Percentiles rank a stretch among this genome's conserved stretches.
Conservation (phyloP, 1,140 invertebrate species). For the Leptonema lineaticorne region DNA sequence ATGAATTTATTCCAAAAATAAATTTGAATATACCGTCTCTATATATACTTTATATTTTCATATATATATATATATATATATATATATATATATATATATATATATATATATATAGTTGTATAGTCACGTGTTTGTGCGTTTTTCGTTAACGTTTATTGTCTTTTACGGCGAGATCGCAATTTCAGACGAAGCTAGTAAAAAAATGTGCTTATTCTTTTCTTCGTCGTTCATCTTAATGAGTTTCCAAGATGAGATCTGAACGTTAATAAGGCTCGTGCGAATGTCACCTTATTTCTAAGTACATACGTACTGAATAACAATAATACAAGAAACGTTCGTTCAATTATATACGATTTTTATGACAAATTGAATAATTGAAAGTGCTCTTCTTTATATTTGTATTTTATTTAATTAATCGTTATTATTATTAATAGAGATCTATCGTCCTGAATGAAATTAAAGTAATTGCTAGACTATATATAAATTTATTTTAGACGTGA, state of each 20-base stretch:
- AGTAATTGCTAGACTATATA: too few species aligned
- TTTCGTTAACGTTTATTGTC: not conserved
- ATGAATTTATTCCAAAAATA: not conserved
- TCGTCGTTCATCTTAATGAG: conserved; percentile 13
- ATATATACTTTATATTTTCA: not conserved
- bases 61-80: not conserved
- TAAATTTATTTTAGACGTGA: too few species aligned
- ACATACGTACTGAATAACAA: not conserved
- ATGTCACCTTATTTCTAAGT: too few species aligned
- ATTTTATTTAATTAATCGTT: too few species aligned
- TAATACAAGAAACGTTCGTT: not conserved
- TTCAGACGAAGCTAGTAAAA: not conserved
- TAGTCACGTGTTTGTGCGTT: not conserved
- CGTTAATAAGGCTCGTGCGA: conserved; percentile 1
- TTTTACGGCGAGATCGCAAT: not conserved
- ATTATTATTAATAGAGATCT: too few species aligned
- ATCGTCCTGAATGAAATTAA: too few species aligned
- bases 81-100: not conserved
- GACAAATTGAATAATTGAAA: too few species aligned
- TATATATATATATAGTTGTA: not conserved
- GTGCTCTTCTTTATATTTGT: too few species aligned
- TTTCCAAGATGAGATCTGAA: conserved; percentile 7
- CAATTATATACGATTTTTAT: too few species aligned
- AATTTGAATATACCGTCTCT: not conserved
- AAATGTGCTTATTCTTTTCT: conserved; percentile 19